Base-by-base conservation (phyloP, 2,888 invertebrate genomes). In the Drosophila peninsularis region DNA sequence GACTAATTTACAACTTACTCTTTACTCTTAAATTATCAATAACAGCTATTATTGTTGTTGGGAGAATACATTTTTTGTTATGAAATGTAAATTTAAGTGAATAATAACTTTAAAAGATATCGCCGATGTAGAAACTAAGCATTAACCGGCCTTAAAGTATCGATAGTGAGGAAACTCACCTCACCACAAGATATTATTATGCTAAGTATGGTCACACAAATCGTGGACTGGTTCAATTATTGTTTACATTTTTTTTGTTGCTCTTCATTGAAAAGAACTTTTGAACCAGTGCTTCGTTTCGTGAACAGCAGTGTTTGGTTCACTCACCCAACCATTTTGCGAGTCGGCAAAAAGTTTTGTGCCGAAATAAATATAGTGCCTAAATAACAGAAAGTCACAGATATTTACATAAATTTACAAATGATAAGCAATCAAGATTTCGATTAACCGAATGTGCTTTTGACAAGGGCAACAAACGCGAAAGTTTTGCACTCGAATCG, bases 331-430 rank as follows among this genome's bases (percentile, higher is more conserved):
- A 60, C 58, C 72, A 58, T 74, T 74, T 54, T 75, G 54, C 75
- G 75, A 75, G 81, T 87, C 87, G 82, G 87, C 87, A 87, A 73
- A 87, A 86, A 80, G 64, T 75, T 80, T 85, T 80, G 77, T 77
- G 85, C 88, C 82, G 88, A 82, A 82, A 77, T 74, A 75, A 85
- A 78, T 62, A 75, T 71, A 75, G 78, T 78, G 79, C 79, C 79
- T 79, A 71, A 71, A 63, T 62, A 68, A 66, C 58, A 65, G 58
- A 61, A 50, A 81, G 57, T 63, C 50, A 63, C 30, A 39, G 37
- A 52, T 63, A 47, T 54, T 68, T 64, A 62, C 30, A 44, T 42
- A 36, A 53, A 79, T 80, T 85, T 30, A 30, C 27, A 30, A 49
- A 79, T 75, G 77, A 73, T 44, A 62, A 82, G 39, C 61, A 60